Evolutionary conservation across 2,888 invertebrate species (phyloP), one percentile per base, ranked within the genome.

Genomic region (Criorhina ranunculi): DNA sequence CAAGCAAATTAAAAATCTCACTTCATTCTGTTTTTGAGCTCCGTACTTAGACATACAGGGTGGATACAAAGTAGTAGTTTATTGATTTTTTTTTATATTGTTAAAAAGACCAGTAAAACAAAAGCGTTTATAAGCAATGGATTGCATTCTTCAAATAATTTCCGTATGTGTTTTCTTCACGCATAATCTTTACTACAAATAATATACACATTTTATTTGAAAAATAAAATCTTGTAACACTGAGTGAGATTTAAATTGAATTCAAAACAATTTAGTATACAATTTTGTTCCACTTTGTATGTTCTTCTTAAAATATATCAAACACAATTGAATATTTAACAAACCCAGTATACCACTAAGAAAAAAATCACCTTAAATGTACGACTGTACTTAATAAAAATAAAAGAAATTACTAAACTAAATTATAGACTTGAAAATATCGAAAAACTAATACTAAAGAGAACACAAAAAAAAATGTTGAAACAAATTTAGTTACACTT

Each of bases 371-470:
- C 57, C 11, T 9, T 33, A 37, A 62, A 37, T 62, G 55, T 55
- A 53, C 40, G 31, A 57, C 9, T 57, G 69, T 57, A 69, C 19
- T 55, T 2, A 76, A 67, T 33, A n/a, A 9, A 46, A 35, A 59
- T 24, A 42, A 35, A 17, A 37, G 51, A 40, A 57, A 33, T 40
- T 31, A 40, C 29, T 66, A 51, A 51, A n/a, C 33, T 51, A 60
- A 77, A 70, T 55, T 49, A 9, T 31, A 15, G 73, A 85, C 75
- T 72, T 64, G 80, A 77, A 80, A 86, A 78, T 82, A 85, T 72
- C 72, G 42, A 85, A 70, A 73, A 78, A 83, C 46, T 51, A 72
- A 60, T 72, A 35, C 57, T n/a, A 35, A 55, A 29, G 44, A 60
- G 29, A 33, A 6, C 49, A 37, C 44, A 42, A 42, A 64, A 40